phyloP scores from a whole-genome alignment of 1,140 invertebrate species.

The Drosophila bipectinata region DNA sequence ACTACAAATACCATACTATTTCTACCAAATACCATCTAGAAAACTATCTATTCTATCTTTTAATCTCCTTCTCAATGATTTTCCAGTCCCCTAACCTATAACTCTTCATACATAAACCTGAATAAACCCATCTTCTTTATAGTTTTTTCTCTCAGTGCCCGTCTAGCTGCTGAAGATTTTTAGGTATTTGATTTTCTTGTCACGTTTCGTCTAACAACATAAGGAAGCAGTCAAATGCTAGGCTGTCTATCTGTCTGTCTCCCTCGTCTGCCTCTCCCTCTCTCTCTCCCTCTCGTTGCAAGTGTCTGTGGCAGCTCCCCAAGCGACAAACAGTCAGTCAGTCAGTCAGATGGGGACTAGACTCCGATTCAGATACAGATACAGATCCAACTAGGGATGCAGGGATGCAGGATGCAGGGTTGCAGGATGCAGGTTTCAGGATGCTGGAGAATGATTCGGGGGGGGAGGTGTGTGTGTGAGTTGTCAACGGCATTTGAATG shows the following conservation, averaged over 20 bases:
- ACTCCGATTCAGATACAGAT: conserved; percentile 19
- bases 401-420: not conserved
- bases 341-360: conserved; percentile 22
- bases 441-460: not conserved
- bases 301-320: conserved; percentile 14
- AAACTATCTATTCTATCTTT: too few species aligned
- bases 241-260: conserved; percentile 30
- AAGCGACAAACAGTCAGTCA: conserved; percentile 41
- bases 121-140: not conserved
- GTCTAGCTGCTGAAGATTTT: conserved; percentile 48
- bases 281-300: not conserved
- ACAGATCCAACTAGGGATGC: conserved; percentile 3
- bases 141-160: conserved; percentile 11
- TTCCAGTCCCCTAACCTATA: too few species aligned
- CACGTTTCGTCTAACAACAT: conserved; percentile 80
- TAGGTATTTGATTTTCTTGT: conserved; percentile 82
- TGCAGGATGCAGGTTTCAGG: conserved; percentile 1
- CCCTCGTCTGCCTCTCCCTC: not conserved
- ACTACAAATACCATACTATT: too few species aligned
- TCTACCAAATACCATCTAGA: too few species aligned
- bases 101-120: too few species aligned
- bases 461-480: conserved; percentile 13
- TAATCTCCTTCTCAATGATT: too few species aligned
- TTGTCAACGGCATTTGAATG: conserved; percentile 77
- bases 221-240: conserved; percentile 80